Percentiles rank a stretch among this genome's conserved stretches.
These are phyloP conservation scores for Eubucco bourcierii DNA, from an alignment of 2,113 vertebrate species.

Conservation along the genomic window DNA sequence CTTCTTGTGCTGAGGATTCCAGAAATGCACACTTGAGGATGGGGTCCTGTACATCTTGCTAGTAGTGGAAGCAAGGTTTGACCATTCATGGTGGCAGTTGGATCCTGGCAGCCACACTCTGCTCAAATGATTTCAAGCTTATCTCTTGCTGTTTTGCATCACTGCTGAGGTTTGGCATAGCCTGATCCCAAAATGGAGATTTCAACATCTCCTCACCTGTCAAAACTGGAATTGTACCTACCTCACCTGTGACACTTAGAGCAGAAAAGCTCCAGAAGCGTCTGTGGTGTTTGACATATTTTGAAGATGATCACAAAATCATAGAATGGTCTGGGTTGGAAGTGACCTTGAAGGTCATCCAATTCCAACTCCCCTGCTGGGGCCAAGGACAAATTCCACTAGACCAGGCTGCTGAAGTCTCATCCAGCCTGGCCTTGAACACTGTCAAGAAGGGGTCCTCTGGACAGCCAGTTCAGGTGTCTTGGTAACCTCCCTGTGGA, in stretches of 20 bases:
- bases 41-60: not conserved
- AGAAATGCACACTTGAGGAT: too few species aligned
- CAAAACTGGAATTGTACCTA: not conserved
- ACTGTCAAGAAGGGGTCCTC: not conserved
- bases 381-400: not conserved
- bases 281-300: fast-evolving
- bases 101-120: fast-evolving
- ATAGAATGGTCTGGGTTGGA: not conserved
- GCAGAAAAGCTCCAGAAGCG: not conserved
- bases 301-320: not conserved
- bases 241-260: fast-evolving
- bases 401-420: not conserved
- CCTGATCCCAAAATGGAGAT: not conserved
- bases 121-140: not conserved
- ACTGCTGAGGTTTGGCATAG: not conserved
- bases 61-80: not conserved
- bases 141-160: not conserved
- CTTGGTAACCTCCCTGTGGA: not conserved
- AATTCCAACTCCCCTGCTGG: not conserved
- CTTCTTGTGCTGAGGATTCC: too few species aligned
- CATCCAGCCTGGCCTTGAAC: not conserved
- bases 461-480: not conserved
- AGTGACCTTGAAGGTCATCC: not conserved
- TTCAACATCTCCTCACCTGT: not conserved
- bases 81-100: not conserved